These are phyloP conservation scores for Trichogramma dendrolimi DNA, from an alignment of 2,888 invertebrate genomes.

Conservation along the genomic window DNA sequence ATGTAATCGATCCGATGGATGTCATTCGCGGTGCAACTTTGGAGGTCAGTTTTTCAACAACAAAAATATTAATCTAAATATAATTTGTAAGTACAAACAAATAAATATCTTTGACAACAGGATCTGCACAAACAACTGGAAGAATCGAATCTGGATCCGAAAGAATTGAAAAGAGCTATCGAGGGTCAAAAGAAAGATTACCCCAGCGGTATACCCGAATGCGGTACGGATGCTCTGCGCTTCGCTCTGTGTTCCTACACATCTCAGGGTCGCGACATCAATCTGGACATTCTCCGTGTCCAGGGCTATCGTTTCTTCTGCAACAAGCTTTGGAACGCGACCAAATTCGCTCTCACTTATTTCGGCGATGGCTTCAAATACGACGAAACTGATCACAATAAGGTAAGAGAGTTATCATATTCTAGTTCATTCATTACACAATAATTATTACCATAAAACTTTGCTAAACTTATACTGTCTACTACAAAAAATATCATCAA, in stretches of 20 bases:
- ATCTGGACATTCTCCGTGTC: conserved; percentile 90
- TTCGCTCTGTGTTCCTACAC: conserved; percentile 89
- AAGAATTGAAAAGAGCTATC: conserved; percentile 59
- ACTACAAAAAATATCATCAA: neutral
- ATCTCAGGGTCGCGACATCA: conserved; percentile 88
- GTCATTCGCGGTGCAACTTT: conserved; percentile 84
- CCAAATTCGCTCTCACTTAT: conserved; percentile 82
- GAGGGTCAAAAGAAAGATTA: conserved; percentile 56
- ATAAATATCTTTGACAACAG: conserved; percentile 31
- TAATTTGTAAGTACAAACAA: conserved; percentile 1
- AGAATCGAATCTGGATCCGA: conserved; percentile 80
- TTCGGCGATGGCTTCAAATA: conserved; percentile 59
- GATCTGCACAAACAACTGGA: conserved; percentile 69
- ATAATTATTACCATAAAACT: neutral
- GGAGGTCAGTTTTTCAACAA: conserved; percentile 53
- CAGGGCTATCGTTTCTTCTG: conserved; percentile 96
- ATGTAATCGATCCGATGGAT: conserved; percentile 95
- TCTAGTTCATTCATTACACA: too few species aligned
- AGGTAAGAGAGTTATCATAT: conserved; percentile 32
- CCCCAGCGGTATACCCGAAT: conserved; percentile 92
- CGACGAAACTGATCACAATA: conserved; percentile 44
- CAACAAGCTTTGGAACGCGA: conserved; percentile 98
- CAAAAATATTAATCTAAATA: neutral
- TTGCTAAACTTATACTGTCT: neutral
- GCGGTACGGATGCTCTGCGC: conserved; percentile 90